phyloP scores from a whole-genome alignment of 2,113 vertebrate species.

The Ciconia stormi region DNA sequence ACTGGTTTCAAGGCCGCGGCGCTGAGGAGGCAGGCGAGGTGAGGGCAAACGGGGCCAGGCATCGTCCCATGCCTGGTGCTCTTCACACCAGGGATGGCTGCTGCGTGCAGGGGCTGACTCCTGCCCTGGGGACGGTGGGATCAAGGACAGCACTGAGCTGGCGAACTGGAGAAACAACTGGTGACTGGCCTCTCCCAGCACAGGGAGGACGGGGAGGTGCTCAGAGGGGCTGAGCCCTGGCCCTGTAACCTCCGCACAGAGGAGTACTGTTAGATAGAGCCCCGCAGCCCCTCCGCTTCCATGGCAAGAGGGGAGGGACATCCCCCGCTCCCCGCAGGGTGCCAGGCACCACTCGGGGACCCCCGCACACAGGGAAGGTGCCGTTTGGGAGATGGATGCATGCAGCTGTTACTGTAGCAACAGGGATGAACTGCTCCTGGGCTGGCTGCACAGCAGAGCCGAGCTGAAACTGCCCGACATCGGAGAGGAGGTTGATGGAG shows the following conservation, averaged over 20 bases:
- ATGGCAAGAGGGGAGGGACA: accelerated
- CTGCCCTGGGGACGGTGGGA: background rate
- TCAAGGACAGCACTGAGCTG: background rate
- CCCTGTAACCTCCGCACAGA: background rate
- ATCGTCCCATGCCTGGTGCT: background rate
- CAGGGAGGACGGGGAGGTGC: accelerated
- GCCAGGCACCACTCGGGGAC: background rate
- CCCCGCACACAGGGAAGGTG: accelerated
- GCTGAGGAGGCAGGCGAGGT: background rate
- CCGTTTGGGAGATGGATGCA: background rate
- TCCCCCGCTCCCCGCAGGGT: accelerated
- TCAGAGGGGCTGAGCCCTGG: background rate
- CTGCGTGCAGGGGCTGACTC: accelerated
- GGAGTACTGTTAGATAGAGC: background rate
- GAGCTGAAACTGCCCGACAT: accelerated
- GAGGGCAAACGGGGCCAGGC: no score
- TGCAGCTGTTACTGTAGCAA: background rate
- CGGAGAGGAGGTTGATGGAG: background rate
- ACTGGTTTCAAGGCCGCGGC: background rate
- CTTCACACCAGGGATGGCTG: background rate
- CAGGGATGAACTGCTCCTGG: background rate
- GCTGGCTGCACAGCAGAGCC: background rate
- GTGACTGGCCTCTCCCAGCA: background rate
- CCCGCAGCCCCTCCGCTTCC: background rate
- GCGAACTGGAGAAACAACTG: background rate